Evolutionary conservation across 2,888 invertebrate species (phyloP), one percentile per base, ranked within the genome.

Genomic region (Stramonita haemastoma): DNA sequence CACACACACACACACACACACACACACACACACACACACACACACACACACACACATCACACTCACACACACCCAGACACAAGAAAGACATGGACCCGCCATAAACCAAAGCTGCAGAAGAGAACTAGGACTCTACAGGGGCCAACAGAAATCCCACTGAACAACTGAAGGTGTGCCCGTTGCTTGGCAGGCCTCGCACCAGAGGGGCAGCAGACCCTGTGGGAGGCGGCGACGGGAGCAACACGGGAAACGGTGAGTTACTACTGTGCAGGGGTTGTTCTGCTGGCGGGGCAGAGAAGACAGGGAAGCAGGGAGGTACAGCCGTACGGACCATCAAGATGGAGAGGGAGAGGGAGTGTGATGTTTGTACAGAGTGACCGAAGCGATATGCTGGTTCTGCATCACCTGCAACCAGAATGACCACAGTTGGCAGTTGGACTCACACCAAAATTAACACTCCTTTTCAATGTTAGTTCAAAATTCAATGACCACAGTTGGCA

Each of bases 351-450:
- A 56, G 19, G 84, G 84, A n/a, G 84, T 19, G 26, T 34, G 84
- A 0, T 19, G 84, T 34, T 84, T 84, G 84, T 56, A 84, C 84
- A 84, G 34, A 26, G 84, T 84, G 60, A 96, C 95, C 46, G 96
- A 95, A 46, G 96, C 96, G 91, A 96, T 96, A 92, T 96, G 95
- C 89, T 95, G 95, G 93, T 96, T 96, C 92, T 95, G 95, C 96
- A 96, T 96, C 73, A 96, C 96, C 96, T 96, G 93, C 22, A 93
- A 93, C 32, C 86, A n/a, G 87, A 90, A n/a, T n/a, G 79, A 81
- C 60, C 32, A 1, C 57, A 79, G 56, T 77, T 15, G 29, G 81
- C 11, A 32, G 29, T 46, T 46, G 2, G 46, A 46, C 46, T 46
- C 8, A 46, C 46, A 46, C 46, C 46, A 2, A 46, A 46, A 46